Percentiles rank a stretch among this genome's conserved stretches.
Conservation (phyloP, 2,797 vertebrate genomes). For the Iguana delicatissima region DNA sequence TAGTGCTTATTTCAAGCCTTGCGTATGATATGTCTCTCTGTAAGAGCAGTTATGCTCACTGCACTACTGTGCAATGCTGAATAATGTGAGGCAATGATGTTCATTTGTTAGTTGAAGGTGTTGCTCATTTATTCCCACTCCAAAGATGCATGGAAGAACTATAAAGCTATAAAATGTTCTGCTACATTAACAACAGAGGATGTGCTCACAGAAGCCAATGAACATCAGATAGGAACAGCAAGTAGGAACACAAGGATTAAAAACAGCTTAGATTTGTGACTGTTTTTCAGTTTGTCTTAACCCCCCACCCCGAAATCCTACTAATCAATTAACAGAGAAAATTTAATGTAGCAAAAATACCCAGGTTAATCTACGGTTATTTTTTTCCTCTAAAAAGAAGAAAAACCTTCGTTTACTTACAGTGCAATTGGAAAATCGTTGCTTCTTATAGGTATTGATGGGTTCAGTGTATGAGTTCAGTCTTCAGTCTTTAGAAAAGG, state of each 20-base stretch:
- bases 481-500: background rate
- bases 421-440: background rate
- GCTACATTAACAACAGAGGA: constrained; percentile 40
- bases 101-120: background rate
- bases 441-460: background rate
- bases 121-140: constrained; percentile 29
- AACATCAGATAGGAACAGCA: background rate
- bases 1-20: background rate
- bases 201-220: constrained; percentile 10
- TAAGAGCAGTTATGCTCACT: background rate
- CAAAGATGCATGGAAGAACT: constrained; percentile 41
- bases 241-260: constrained; percentile 4
- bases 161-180: constrained; percentile 42
- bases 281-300: background rate
- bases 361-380: background rate
- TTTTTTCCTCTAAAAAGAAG: background rate
- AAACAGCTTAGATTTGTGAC: constrained; percentile 5
- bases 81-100: constrained; percentile 6
- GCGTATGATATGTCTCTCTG: background rate
- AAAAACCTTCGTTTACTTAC: background rate
- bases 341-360: background rate
- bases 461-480: background rate
- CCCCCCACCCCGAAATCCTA: constrained; percentile 4
- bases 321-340: constrained; percentile 27
- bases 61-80: background rate